Evolutionary conservation across 2,113 vertebrate genomes (phyloP), one percentile per base, ranked within the genome.

Genomic region (Coryphaenoides rupestris): DNA sequence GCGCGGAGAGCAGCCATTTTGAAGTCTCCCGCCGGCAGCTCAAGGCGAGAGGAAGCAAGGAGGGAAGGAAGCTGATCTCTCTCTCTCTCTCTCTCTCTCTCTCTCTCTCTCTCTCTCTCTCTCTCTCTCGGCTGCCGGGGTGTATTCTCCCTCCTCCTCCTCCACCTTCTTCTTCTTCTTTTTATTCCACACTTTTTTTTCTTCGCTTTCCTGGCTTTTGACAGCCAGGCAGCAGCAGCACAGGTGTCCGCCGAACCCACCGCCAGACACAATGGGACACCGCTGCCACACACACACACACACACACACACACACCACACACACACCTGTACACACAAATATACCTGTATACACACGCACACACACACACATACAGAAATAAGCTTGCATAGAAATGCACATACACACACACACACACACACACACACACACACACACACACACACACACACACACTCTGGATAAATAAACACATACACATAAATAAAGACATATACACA

Each of bases 41-140:
- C 74, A 79, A 83, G 84, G 80, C 81, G 80, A 83, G 79, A 66
- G n/a, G 81, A 77, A 86, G 87, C 79, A 76, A 82, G 81, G 86
- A 87, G 86, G 86, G 84, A 87, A 82, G 81, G 86, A 87, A 86
- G 86, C 83, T 86, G 84, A 87, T 74, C 82, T 88, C 86, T 49
- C 47, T 49, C 10, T 21, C 23, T n/a, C 24, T 4, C 45, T 21
- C 16, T 13, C 17, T 5, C 17, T 5, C 47, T 17, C 47, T 1
- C 47, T 5, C 17, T 15, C 47, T 49, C 15, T 12, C 47, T 49
- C 47, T 15, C 17, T 2, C 17, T 15, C 47, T 17, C 47, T 12
- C 46, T 12, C 46, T 47, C 46, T 12, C 46, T 16, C 15, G 4
- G 4, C 46, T 47, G 4, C 46, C 13, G 5, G 5, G 5, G 5